Percentiles rank a stretch among this genome's conserved stretches.
Conservation (phyloP, 23 tunicate genomes). For the Corella eumyota region DNA sequence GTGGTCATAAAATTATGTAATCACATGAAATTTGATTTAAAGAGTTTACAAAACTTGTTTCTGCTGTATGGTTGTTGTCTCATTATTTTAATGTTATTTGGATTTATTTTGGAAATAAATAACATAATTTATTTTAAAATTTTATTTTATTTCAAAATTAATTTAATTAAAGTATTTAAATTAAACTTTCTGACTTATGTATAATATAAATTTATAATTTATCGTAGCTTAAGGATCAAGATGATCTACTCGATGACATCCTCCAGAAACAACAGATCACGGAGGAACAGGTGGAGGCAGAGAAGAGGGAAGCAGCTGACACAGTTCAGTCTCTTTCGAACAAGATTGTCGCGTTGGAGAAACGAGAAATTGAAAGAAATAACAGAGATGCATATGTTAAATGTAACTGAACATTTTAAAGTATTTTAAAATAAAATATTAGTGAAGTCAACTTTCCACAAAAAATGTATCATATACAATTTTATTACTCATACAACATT, state of each 20-base stretch:
- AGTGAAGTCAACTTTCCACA: too few relatives aligned
- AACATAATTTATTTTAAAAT: too few relatives aligned
- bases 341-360: constrained; percentile 28
- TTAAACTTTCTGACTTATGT: too few relatives aligned
- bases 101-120: too few relatives aligned
- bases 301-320: constrained; percentile 13
- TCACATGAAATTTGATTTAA: too few relatives aligned
- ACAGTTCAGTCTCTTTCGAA: constrained; percentile 11
- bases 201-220: too few relatives aligned
- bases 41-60: too few relatives aligned
- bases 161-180: too few relatives aligned
- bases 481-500: too few relatives aligned
- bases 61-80: background rate
- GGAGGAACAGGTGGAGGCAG: constrained; percentile 26
- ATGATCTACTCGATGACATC: constrained; percentile 40
- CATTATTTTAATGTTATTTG: background rate
- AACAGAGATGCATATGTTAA: constrained; percentile 13
- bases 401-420: background rate
- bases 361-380: constrained; percentile 22
- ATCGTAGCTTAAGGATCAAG: constrained; percentile 33
- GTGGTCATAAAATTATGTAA: too few relatives aligned
- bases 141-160: too few relatives aligned
- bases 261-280: constrained; percentile 9
- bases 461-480: too few relatives aligned
- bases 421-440: background rate